These are phyloP conservation scores for Zophobas atratus DNA, from an alignment of 1,140 invertebrate genomes.

Conservation along the genomic window DNA sequence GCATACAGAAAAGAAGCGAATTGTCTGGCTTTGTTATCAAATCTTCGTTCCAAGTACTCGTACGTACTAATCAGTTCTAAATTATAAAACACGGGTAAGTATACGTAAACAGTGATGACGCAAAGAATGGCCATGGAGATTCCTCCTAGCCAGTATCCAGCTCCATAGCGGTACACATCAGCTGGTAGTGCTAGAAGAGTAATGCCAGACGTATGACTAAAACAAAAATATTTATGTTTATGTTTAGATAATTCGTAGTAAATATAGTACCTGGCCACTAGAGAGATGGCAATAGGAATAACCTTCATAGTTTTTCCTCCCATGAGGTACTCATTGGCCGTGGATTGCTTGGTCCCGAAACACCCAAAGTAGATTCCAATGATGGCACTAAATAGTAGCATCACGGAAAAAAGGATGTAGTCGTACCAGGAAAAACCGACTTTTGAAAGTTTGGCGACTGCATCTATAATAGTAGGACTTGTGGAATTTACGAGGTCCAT, in stretches of 20 bases:
- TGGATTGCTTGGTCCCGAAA: constrained; percentile 72
- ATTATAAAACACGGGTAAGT: constrained; percentile 79
- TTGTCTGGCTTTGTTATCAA: constrained; percentile 68
- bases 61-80: constrained; percentile 82
- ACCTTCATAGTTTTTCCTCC: constrained; percentile 74
- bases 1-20: constrained; percentile 74
- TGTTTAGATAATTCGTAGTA: constrained; percentile 67
- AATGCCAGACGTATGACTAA: constrained; percentile 84
- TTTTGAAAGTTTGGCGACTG: too few relatives aligned
- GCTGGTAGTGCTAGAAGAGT: constrained; percentile 83
- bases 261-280: constrained; percentile 70
- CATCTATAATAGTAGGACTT: too few relatives aligned
- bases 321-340: constrained; percentile 74
- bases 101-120: constrained; percentile 63
- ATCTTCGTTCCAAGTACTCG: constrained; percentile 73
- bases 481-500: too few relatives aligned
- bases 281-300: constrained; percentile 73
- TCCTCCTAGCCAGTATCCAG: constrained; percentile 72
- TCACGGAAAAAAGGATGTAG: constrained; percentile 70
- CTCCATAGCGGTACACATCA: constrained; percentile 83
- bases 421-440: constrained; percentile 64
- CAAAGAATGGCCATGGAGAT: background rate
- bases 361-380: constrained; percentile 78
- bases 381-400: constrained; percentile 72
- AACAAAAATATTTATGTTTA: constrained; percentile 63